Percentiles rank a stretch among this genome's conserved stretches.
phyloP scores from a whole-genome alignment of 2,113 vertebrate species.

The Limanda limanda region DNA sequence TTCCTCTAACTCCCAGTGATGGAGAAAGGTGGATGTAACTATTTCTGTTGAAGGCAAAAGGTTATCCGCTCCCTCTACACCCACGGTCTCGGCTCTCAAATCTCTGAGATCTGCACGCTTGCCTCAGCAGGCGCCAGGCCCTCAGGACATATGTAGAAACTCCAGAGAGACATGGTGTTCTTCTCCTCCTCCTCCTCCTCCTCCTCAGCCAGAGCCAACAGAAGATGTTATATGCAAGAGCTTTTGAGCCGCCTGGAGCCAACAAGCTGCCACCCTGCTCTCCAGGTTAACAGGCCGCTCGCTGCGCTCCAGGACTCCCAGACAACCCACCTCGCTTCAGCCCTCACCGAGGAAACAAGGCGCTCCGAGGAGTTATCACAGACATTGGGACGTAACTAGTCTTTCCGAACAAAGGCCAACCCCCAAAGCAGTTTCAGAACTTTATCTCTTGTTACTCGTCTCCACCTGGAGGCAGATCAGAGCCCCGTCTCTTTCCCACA shows the following conservation, averaged over 20 bases:
- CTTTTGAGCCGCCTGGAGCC: too few species aligned
- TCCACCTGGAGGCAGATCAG: slow-evolving; percentile 13
- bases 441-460: background rate
- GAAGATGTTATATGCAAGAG: slow-evolving; percentile 45
- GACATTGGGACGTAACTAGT: background rate
- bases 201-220: slow-evolving; percentile 42
- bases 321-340: background rate
- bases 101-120: slow-evolving; percentile 29
- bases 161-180: slow-evolving; percentile 38
- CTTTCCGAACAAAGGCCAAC: background rate
- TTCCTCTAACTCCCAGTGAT: background rate
- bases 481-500: background rate
- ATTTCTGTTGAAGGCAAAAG: slow-evolving; percentile 6
- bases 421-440: background rate
- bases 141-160: slow-evolving; percentile 40
- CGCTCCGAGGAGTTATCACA: background rate
- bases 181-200: slow-evolving; percentile 42
- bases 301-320: slow-evolving; percentile 1
- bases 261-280: slow-evolving; percentile 44
- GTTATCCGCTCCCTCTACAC: slow-evolving; percentile 9
- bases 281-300: slow-evolving; percentile 29
- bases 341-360: background rate
- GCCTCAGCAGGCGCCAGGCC: slow-evolving; percentile 22
- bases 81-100: slow-evolving; percentile 9
- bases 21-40: background rate